A percentile compares a stretch with the other conserved stretches of the same genome.
These are phyloP conservation scores for Bombyx mori DNA, from an alignment of 1,140 invertebrate species.

Conservation along the genomic window ASM3026992v2 NC_085116.1:8576001-8576500, in stretches of 20 bases:
- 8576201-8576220: no score
- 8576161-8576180: conserved; percentile 55
- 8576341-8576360: conserved; percentile 88
- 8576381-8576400: conserved; percentile 79
- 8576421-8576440: conserved; percentile 86
- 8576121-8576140: conserved; percentile 92
- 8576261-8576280: conserved; percentile 90
- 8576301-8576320: conserved; percentile 88
- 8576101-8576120: conserved; percentile 87
- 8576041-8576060: conserved; percentile 78
- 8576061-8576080: conserved; percentile 78
- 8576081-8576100: conserved; percentile 83
- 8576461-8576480: conserved; percentile 83
- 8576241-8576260: conserved; percentile 68
- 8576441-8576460: conserved; percentile 86
- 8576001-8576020: background rate
- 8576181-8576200: no score
- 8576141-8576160: conserved; percentile 84
- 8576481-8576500: conserved; percentile 87
- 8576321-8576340: conserved; percentile 87
- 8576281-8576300: conserved; percentile 92
- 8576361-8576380: conserved; percentile 86
- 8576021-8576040: conserved; percentile 84
- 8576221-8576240: background rate
- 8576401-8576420: conserved; percentile 83